Base-by-base conservation (phyloP, 2,797 vertebrate genomes). In the Pygocentrus nattereri region DNA sequence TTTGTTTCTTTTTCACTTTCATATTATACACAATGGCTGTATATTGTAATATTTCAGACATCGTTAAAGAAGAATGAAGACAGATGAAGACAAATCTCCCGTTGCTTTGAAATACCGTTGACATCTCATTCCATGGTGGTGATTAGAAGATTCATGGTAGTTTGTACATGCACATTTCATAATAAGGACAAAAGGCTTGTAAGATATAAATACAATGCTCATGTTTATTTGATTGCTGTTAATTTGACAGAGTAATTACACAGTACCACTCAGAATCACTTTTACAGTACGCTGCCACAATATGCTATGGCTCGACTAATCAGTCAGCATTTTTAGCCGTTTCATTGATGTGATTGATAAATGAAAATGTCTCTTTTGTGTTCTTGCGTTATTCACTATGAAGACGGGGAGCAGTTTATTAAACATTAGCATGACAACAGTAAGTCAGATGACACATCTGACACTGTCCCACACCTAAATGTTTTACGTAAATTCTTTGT, bases 131-230 rank as follows among this genome's bases (percentile, higher is more conserved):
- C 23, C n/a, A 25, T 71, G 44, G 49, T 68, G 30, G 21, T 34
- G 27, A 47, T 77, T 50, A 44, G 21, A 50, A 50, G 16, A 61
- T 71, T 23, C 11, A 71, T 67, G 23, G 38, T 44, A 59, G 56
- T 52, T 70, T 19, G 58, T 49, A 16, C 31, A 75, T 70, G 69
- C 18, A 38, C 44, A 58, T 73, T 52, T 73, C 41, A 81, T 81
- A 79, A 77, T 50, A 79, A 79, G 69, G 77, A 80, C 58, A 77
- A 80, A 71, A 82, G 58, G 58, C 72, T 58, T 15, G 34, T 62
- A 61, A 34, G 56, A 79, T 61, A 30, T 70, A 59, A 62, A 31
- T 73, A 58, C 31, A 75, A n/a, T 70, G n/a, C 49, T 59, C 50
- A 56, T 41, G 16, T 79, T 76, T 85, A 81, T 74, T 86, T 72